Evolutionary conservation across 2,888 invertebrate species (phyloP).

Genomic region (Catocala fraxini): DNA sequence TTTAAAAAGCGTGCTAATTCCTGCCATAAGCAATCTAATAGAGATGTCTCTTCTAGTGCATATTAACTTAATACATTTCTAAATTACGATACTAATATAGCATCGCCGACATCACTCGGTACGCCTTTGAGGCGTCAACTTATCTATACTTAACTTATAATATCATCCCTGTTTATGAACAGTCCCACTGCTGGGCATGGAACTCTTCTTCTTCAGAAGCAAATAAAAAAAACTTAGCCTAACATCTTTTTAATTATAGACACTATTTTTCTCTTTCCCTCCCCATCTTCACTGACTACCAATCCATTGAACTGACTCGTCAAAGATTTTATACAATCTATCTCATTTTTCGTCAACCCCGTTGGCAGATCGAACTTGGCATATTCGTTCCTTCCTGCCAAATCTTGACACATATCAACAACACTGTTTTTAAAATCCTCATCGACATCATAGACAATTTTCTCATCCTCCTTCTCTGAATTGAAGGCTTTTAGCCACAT

Average conservation of each 20-base stretch:
- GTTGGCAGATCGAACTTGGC: slow-evolving; percentile 71
- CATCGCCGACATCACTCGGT: no score
- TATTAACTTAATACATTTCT: no score
- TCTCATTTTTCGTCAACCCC: slow-evolving; percentile 66
- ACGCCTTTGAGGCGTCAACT: no score
- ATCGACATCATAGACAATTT: slow-evolving; percentile 65
- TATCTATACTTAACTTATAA: no score
- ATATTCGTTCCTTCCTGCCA: slow-evolving; percentile 64
- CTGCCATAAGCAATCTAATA: no score
- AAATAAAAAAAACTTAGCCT: background rate
- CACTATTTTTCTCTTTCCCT: slow-evolving; percentile 62
- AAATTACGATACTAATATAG: no score
- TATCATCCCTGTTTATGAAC: no score
- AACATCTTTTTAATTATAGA: slow-evolving; percentile 55
- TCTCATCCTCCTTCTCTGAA: slow-evolving; percentile 42
- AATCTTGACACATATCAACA: slow-evolving; percentile 71
- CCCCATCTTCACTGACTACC: slow-evolving; percentile 62
- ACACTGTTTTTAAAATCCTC: slow-evolving; percentile 70
- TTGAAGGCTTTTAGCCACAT: slow-evolving; percentile 76
- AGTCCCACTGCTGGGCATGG: no score
- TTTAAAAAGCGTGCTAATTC: no score
- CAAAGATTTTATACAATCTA: slow-evolving; percentile 67
- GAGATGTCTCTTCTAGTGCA: no score
- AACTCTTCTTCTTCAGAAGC: no score
- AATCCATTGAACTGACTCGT: slow-evolving; percentile 63